phyloP scores from a whole-genome alignment of 2,797 vertebrate species.

The Enteromius thamalakanensis region DNA sequence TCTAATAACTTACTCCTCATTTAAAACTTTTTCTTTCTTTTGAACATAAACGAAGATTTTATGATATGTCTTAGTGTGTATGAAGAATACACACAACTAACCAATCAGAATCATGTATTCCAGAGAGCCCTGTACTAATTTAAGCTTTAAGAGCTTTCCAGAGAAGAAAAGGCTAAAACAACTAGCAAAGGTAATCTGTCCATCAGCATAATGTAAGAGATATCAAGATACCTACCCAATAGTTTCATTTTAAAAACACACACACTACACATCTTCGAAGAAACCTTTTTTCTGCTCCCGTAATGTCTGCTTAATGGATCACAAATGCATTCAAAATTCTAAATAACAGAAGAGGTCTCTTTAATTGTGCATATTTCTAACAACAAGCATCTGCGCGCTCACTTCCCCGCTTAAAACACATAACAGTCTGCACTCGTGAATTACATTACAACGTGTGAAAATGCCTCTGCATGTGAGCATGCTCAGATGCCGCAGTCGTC shows the following conservation, averaged over 20 bases:
- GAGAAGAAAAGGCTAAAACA: not conserved
- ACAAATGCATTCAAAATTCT: not conserved
- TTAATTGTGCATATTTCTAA: conserved; percentile 14
- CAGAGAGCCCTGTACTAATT: not conserved
- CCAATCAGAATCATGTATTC: not conserved
- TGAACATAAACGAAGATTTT: not conserved
- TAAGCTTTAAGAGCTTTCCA: not conserved
- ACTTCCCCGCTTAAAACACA: not conserved
- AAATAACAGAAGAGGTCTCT: not conserved
- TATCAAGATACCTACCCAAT: not conserved
- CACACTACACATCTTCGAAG: not conserved
- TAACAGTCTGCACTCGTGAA: conserved; percentile 5
- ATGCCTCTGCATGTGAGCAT: not conserved
- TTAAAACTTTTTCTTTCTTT: not conserved
- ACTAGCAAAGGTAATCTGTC: not conserved
- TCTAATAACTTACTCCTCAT: not conserved
- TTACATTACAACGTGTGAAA: conserved; percentile 18
- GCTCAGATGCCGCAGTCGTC: conserved; percentile 14
- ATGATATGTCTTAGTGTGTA: not conserved
- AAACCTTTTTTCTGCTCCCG: not conserved
- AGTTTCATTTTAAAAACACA: not conserved
- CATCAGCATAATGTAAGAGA: not conserved
- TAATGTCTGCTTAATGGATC: not conserved
- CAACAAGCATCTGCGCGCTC: not conserved
- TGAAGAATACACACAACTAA: not conserved